phyloP scores from a whole-genome alignment of 2,797 vertebrate species.

The Apodemus agrarius region DNA sequence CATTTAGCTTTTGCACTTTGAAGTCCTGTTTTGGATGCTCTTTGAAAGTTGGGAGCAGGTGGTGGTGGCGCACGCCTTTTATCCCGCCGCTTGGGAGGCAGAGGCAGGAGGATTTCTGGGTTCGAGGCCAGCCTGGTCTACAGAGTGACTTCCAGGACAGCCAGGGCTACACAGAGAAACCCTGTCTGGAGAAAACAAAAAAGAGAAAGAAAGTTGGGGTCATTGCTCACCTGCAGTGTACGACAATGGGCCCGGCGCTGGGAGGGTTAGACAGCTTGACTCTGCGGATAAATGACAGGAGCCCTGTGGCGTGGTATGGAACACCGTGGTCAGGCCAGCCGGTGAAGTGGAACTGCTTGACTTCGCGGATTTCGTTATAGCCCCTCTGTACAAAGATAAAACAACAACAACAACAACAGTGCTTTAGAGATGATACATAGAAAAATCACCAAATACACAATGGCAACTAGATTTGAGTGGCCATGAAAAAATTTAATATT shows the following conservation, averaged over 20 bases:
- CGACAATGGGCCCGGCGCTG: constrained; percentile 97
- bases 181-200: too few relatives aligned
- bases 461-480: not conserved
- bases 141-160: too few relatives aligned
- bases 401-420: constrained; percentile 54
- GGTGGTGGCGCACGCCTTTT: too few relatives aligned
- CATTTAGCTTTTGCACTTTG: not conserved
- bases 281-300: constrained; percentile 97
- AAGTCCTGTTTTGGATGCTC: not conserved
- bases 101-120: too few relatives aligned
- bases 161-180: too few relatives aligned
- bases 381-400: constrained; percentile 90
- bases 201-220: not conserved
- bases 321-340: constrained; percentile 99
- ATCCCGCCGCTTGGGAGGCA: too few relatives aligned
- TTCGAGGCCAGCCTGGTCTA: too few relatives aligned
- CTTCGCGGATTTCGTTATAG: constrained; percentile 98
- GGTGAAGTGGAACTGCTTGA: constrained; percentile 99
- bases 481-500: not conserved
- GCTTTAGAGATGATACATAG: not conserved
- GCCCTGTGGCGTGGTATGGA: constrained; percentile 98
- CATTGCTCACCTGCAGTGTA: constrained; percentile 96
- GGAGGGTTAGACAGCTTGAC: constrained; percentile 98
- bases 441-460: constrained; percentile 25
- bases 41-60: too few relatives aligned